Evolutionary conservation across 2,797 vertebrate species (phyloP).

Genomic region (Malurus leucopterus): DNA sequence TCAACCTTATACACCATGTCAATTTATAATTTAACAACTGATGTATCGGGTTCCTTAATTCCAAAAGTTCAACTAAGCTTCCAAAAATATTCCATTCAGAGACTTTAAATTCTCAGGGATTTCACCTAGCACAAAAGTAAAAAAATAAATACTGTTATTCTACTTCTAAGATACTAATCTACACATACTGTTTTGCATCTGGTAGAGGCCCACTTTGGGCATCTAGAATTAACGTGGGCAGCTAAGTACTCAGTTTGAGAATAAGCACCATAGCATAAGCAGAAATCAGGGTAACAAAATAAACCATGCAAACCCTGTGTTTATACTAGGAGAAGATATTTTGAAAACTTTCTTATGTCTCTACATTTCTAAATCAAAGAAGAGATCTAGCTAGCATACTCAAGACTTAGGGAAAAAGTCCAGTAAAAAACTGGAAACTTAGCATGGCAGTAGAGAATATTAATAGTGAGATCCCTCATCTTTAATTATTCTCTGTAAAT

Average conservation of each 20-base stretch:
- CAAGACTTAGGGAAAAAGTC: constrained; percentile 1
- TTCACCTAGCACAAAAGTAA: neutral
- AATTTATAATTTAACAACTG: neutral
- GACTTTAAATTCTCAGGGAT: neutral
- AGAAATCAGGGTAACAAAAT: neutral
- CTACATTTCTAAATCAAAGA: neutral
- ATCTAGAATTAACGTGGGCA: neutral
- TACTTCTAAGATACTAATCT: neutral
- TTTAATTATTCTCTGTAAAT: constrained; percentile 30
- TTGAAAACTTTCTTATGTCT: neutral
- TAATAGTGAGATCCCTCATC: constrained; percentile 33
- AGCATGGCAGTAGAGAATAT: neutral
- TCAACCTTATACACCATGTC: neutral
- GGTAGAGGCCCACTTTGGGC: neutral
- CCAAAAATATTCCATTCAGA: neutral
- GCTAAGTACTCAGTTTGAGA: neutral
- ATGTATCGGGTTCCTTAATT: neutral
- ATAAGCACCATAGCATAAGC: neutral
- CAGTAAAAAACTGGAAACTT: constrained; percentile 16
- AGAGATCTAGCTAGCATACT: neutral
- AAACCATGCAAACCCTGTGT: neutral
- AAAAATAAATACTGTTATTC: neutral
- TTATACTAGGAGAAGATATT: neutral
- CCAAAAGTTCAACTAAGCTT: neutral
- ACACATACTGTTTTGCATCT: neutral